Percentiles rank a stretch among this genome's conserved stretches.
Evolutionary conservation across 2,113 vertebrate genomes (phyloP).

Genomic region (Astur gentilis): DNA sequence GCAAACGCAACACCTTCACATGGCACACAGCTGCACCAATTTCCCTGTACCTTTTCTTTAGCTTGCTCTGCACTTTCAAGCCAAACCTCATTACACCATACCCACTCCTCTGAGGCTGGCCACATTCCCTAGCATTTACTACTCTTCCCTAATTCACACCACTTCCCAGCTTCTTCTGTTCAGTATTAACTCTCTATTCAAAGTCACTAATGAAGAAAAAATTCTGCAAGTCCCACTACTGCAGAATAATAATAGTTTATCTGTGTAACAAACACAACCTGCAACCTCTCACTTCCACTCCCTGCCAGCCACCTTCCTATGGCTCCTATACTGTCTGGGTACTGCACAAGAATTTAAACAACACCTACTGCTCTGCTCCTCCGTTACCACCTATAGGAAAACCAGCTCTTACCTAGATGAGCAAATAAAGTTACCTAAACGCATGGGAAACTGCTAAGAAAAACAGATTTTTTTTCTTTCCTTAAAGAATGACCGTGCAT

Average conservation of each 20-base stretch:
- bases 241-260: background rate
- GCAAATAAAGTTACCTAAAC: background rate
- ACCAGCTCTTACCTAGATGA: background rate
- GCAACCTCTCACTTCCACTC: background rate
- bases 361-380: background rate
- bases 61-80: background rate
- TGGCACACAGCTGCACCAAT: background rate
- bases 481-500: background rate
- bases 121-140: background rate
- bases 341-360: background rate
- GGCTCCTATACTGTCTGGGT: background rate
- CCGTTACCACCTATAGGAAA: background rate
- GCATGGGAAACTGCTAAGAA: background rate
- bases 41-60: background rate
- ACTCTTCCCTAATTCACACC: background rate
- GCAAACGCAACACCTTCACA: background rate
- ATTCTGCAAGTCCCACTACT: background rate
- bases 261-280: background rate
- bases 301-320: background rate
- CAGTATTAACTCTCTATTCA: background rate
- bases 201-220: background rate
- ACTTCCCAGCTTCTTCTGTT: background rate
- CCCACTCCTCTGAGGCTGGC: background rate
- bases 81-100: background rate
- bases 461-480: accelerated